Evolutionary conservation across 2,113 vertebrate genomes (phyloP).

Genomic region (Chlorodrepanis virens): DNA sequence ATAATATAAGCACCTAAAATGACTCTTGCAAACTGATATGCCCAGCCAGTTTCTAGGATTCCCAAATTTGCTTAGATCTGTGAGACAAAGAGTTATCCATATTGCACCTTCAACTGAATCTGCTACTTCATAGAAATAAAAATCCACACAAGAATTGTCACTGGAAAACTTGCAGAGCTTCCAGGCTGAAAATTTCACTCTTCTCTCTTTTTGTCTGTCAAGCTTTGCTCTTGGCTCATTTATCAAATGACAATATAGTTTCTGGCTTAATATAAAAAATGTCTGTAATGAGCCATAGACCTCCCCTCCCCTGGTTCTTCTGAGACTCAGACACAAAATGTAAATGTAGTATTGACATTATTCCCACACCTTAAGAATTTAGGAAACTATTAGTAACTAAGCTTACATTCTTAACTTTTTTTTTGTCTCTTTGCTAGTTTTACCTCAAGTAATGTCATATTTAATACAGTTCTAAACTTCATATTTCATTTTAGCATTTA

Average conservation of each 20-base stretch:
- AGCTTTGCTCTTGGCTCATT: background rate
- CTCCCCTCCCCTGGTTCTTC: background rate
- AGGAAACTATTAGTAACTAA: background rate
- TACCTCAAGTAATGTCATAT: background rate
- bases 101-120: background rate
- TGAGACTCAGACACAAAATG: background rate
- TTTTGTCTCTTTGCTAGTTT: background rate
- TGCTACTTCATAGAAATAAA: background rate
- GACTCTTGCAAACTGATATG: background rate
- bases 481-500: background rate
- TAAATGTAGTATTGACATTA: background rate
- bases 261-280: constrained; percentile 5
- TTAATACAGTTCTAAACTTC: background rate
- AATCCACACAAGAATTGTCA: background rate
- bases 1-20: background rate
- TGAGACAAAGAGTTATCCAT: background rate
- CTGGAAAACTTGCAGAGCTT: constrained; percentile 3
- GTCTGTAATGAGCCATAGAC: background rate
- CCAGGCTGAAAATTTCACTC: background rate
- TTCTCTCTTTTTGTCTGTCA: background rate
- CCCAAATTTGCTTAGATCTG: background rate
- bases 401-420: background rate
- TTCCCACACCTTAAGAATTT: background rate
- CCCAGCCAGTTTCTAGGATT: background rate
- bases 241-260: background rate